Conservation (phyloP, 1,140 invertebrate genomes). For the Calliopsis andreniformis region DNA sequence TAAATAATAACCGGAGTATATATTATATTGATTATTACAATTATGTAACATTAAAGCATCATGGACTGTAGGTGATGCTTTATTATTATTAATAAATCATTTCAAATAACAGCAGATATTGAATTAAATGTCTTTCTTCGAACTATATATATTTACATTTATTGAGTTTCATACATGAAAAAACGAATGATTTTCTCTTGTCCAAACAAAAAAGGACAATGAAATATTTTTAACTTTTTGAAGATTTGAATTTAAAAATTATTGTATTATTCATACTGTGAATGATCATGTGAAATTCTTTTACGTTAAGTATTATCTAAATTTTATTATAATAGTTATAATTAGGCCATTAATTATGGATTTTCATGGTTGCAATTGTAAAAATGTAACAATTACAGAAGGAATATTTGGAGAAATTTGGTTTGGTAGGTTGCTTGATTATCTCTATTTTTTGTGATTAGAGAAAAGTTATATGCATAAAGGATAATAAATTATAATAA, state of each 20-base stretch:
- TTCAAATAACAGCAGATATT: constrained; percentile 66
- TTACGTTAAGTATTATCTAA: background rate
- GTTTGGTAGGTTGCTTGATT: constrained; percentile 46
- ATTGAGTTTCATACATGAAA: background rate
- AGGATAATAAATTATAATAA: constrained; percentile 10
- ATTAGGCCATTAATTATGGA: constrained; percentile 56
- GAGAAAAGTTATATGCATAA: background rate
- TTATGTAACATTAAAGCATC: constrained; percentile 71
- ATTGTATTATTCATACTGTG: constrained; percentile 10
- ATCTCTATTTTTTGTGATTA: background rate
- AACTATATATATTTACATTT: constrained; percentile 7
- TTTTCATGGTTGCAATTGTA: constrained; percentile 61
- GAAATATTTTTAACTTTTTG: background rate
- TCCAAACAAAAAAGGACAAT: constrained; percentile 13
- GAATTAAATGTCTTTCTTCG: constrained; percentile 24
- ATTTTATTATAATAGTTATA: background rate
- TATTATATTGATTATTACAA: constrained; percentile 59
- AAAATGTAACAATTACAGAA: constrained; percentile 65
- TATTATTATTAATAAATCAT: constrained; percentile 70
- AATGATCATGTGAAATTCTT: no score
- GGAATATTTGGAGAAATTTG: constrained; percentile 70
- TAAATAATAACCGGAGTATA: constrained; percentile 66
- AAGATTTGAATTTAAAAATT: constrained; percentile 21
- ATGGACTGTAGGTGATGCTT: constrained; percentile 65
- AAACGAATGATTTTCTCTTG: constrained; percentile 26